Evolutionary conservation across 2,888 invertebrate genomes (phyloP).

Genomic region (Chrysina gloriosa): DNA sequence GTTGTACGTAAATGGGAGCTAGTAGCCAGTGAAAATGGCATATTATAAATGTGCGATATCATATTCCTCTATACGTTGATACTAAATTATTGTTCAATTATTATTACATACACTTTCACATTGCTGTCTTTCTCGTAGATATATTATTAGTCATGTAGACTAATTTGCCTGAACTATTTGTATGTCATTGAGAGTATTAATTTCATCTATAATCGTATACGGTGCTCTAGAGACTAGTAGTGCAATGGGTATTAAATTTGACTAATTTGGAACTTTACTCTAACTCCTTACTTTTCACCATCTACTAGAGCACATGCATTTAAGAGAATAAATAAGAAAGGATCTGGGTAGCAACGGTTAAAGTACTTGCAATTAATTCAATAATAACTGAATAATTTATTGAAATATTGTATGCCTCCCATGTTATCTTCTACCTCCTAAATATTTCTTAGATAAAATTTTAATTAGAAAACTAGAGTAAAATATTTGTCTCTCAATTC

Average conservation of each 20-base stretch:
- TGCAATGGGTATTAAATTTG: neutral
- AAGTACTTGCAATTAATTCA: too few relatives aligned
- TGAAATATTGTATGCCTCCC: too few relatives aligned
- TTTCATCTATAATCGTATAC: neutral
- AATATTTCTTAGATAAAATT: too few relatives aligned
- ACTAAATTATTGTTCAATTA: slow-evolving; percentile 8
- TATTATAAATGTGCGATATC: neutral
- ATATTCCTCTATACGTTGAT: neutral
- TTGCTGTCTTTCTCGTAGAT: neutral
- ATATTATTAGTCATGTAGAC: neutral
- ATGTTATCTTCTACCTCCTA: too few relatives aligned
- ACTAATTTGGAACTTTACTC: neutral
- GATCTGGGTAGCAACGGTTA: too few relatives aligned
- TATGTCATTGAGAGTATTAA: neutral
- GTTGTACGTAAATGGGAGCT: slow-evolving; percentile 14
- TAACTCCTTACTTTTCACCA: neutral
- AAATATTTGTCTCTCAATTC: too few relatives aligned
- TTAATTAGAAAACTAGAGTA: too few relatives aligned
- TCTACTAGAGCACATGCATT: neutral
- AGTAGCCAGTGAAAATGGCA: neutral
- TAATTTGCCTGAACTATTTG: neutral
- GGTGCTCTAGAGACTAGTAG: neutral
- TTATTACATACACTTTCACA: slow-evolving; percentile 12
- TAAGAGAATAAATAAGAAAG: neutral
- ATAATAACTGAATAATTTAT: too few relatives aligned